Evolutionary conservation across 2,888 invertebrate genomes (phyloP), one percentile per base, ranked within the genome.

Genomic region (Sipha maydis): DNA sequence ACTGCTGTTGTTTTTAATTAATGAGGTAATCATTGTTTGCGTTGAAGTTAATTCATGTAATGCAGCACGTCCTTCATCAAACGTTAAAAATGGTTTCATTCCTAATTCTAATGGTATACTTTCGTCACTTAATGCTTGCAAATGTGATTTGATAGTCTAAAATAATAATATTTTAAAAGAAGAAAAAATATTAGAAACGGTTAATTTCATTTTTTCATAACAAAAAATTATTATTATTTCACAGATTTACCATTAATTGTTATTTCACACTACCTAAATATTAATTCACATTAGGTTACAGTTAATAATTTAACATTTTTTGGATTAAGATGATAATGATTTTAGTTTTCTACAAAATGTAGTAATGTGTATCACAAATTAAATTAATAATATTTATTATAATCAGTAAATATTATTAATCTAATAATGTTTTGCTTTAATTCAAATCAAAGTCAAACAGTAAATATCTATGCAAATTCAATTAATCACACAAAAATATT

Each of bases 51-150:
- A 75, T 88, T 88, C 88, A 25, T 82, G 56, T 31, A 75, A 31
- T 38, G 80, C 80, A 67, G 31, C n/a, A 4, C 28, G 38, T 2
- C 88, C 88, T 61, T 88, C 88, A 31, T 80, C 80, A 31, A 41
- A 82, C 21, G 28, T 25, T 17, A 17, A 25, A 41, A 80, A 67
- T 56, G 88, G 61, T 61, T 88, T 88, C 38, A 88, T 31, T 25
- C 80, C 79, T 75, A 82, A 75, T 82, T 88, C 88, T 48, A 88
- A 48, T 61, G 80, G 88, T 56, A 75, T 73, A 56, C 41, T 88
- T 0, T 88, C 88, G 25, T 88, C 73, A 5, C 73, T 48, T 14
- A 88, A 17, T 61, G 73, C 75, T 80, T 88, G 88, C 73, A 88
- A 75, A 61, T 82, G 7, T 61, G 80, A 75, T 88, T 88, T 80